Evolutionary conservation across 2,888 invertebrate genomes (phyloP), one percentile per base, ranked within the genome.

Genomic region (Bugula neritina): DNA sequence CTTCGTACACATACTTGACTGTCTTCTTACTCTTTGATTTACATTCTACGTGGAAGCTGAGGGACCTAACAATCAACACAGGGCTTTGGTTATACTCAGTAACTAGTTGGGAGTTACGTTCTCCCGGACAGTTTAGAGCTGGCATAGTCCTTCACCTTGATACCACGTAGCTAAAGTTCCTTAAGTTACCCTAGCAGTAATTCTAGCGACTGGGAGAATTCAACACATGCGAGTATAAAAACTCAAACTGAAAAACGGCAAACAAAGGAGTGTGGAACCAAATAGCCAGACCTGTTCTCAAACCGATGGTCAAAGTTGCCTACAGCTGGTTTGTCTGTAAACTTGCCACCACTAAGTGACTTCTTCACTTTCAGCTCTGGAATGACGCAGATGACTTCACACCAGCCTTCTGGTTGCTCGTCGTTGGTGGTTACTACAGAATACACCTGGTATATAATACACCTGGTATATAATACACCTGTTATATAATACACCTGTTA

Each of bases 391-490:
- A 34, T 63, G 31, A 63, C 63, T 31, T 63, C 63, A 34, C 63
- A 63, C 63, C 63, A 63, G 13, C 63, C 63, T 31, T 63, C 63
- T 5, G 63, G 63, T 10, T 27, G 27, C 34, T 63, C 63, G 31
- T 63, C 63, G 31, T n/a, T 63, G 27, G 63, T 27, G 34, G 63
- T 10, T 5, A 63, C 63, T 63, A 25, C 23, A 55, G 10, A 21
- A 13, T 13, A 52, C 21, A 52, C 52, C 10, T 13, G 21, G 21
- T 52, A 52, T 13, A n/a, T n/a, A n/a, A n/a, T n/a, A n/a, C n/a
- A n/a, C n/a, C n/a, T n/a, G n/a, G n/a, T n/a, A n/a, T n/a, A n/a
- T n/a, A n/a, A n/a, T n/a, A n/a, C n/a, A n/a, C n/a, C n/a, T n/a
- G n/a, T n/a, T n/a, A n/a, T n/a, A n/a, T n/a, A n/a, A n/a, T n/a